Conservation (phyloP, 2,888 invertebrate genomes). For the Clepsis dumicolana region DNA sequence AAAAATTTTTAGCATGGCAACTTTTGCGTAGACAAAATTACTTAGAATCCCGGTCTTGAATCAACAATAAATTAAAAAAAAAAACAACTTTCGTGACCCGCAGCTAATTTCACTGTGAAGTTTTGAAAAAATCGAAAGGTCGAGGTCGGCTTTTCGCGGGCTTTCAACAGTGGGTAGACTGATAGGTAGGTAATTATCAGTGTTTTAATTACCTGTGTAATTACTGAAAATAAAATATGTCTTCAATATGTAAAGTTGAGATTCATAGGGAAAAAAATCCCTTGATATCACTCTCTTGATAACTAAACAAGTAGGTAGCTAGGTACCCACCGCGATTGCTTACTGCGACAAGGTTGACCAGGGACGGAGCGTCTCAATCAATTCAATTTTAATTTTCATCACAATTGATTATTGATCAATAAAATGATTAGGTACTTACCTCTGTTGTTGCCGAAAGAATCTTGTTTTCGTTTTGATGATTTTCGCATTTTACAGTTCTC, state of each 20-base stretch:
- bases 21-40: constrained; percentile 27
- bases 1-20: constrained; percentile 37
- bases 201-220: not conserved
- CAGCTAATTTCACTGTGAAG: constrained; percentile 51
- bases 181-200: not conserved
- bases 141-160: constrained; percentile 39
- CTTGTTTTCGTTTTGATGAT: constrained; percentile 68
- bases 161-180: constrained; percentile 7
- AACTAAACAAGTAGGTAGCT: no score
- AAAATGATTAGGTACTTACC: constrained; percentile 70
- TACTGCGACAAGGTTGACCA: no score
- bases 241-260: no score
- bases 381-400: no score
- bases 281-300: no score
- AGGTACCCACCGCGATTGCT: no score
- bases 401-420: no score
- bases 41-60: constrained; percentile 10
- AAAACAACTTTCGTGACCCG: constrained; percentile 48
- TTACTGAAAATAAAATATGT: not conserved
- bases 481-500: constrained; percentile 70
- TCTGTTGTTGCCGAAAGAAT: constrained; percentile 83
- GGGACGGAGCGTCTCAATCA: no score
- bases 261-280: no score
- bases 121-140: constrained; percentile 42
- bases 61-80: constrained; percentile 32